These are phyloP conservation scores for Achroia grisella DNA, from an alignment of 1,140 invertebrate species.

Conservation along the genomic window DNA sequence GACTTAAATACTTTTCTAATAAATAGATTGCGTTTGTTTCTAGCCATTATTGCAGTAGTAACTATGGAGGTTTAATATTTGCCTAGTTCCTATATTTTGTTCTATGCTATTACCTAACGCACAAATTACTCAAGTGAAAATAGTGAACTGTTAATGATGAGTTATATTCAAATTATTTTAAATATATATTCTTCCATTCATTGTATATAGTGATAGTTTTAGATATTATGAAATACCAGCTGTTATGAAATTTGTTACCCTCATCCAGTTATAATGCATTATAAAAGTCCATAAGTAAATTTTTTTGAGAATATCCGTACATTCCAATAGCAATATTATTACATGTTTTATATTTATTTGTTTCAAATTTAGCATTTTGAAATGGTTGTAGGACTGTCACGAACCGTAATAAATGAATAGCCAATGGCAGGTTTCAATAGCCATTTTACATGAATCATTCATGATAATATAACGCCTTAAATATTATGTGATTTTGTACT, in stretches of 20 bases:
- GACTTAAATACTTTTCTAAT: slow-evolving; percentile 9
- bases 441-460: too few relatives aligned
- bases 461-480: too few relatives aligned
- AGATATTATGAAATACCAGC: slow-evolving; percentile 10
- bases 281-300: too few relatives aligned
- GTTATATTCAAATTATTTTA: neutral
- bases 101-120: slow-evolving; percentile 4
- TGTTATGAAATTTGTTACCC: slow-evolving; percentile 13
- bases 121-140: slow-evolving; percentile 4
- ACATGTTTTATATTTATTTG: too few relatives aligned
- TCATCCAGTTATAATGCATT: slow-evolving; percentile 5
- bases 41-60: too few relatives aligned
- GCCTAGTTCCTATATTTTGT: slow-evolving; percentile 7
- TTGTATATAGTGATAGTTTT: slow-evolving; percentile 27
- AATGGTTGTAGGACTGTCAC: too few relatives aligned
- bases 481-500: too few relatives aligned
- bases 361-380: too few relatives aligned
- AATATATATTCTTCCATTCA: slow-evolving; percentile 20
- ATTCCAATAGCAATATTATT: too few relatives aligned
- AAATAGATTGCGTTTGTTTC: neutral
- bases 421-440: too few relatives aligned
- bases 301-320: too few relatives aligned
- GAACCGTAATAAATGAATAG: too few relatives aligned
- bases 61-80: neutral
- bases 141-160: neutral